Percentiles rank a stretch among this genome's conserved stretches.
Conservation (phyloP, 2,113 vertebrate species). For the Labeo catla region DNA sequence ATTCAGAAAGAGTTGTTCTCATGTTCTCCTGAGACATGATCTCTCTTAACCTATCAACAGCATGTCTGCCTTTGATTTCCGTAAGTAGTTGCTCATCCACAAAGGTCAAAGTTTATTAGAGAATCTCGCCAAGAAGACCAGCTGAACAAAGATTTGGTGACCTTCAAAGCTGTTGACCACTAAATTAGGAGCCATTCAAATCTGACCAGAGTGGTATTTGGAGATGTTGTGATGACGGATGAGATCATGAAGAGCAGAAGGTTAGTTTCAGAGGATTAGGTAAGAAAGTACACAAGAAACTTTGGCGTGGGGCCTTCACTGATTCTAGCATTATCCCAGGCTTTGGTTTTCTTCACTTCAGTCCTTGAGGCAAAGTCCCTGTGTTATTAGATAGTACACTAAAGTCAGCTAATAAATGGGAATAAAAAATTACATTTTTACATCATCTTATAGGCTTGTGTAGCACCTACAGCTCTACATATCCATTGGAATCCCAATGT, state of each 20-base stretch:
- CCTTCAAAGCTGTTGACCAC: constrained; percentile 30
- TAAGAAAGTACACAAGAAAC: constrained; percentile 4
- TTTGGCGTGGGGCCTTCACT: background rate
- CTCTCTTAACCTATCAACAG: constrained; percentile 17
- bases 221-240: constrained; percentile 12
- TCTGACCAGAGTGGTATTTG: constrained; percentile 14
- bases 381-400: background rate
- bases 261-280: constrained; percentile 20
- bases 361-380: background rate
- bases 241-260: constrained; percentile 16
- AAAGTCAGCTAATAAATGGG: background rate
- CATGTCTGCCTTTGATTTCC: constrained; percentile 31
- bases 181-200: constrained; percentile 25
- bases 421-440: background rate
- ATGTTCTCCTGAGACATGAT: constrained; percentile 14
- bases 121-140: constrained; percentile 32
- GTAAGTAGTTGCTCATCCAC: constrained; percentile 27
- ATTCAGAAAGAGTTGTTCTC: constrained; percentile 8
- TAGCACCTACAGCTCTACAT: too few species aligned
- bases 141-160: constrained; percentile 28
- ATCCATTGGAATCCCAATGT: background rate
- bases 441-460: background rate
- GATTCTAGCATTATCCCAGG: background rate
- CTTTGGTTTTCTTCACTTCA: background rate
- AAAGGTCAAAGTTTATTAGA: constrained; percentile 31